A percentile compares a stretch with the other conserved stretches of the same genome.
Evolutionary conservation across 2,113 vertebrate genomes (phyloP).

Genomic region (Elephantulus edwardii): DNA sequence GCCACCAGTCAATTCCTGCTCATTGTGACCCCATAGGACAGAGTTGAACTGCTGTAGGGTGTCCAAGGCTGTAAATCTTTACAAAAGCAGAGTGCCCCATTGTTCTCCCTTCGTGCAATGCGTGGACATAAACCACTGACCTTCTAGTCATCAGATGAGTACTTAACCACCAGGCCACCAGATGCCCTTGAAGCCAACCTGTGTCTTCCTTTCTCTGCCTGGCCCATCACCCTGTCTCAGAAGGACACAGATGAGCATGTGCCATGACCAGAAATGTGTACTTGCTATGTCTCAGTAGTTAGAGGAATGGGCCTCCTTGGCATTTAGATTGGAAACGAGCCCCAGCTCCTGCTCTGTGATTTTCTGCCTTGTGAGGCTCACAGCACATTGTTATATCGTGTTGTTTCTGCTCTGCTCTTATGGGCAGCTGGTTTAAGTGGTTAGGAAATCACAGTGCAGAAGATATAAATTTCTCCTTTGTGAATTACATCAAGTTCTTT

Average conservation of each 20-base stretch:
- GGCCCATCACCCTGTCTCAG: conserved; percentile 1
- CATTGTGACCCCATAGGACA: too few relatives aligned
- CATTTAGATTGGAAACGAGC: conserved; percentile 7
- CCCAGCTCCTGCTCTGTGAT: conserved; percentile 23
- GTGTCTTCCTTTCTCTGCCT: neutral
- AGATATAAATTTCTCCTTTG: conserved; percentile 11
- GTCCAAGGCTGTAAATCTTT: too few relatives aligned
- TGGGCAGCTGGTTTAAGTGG: conserved; percentile 2
- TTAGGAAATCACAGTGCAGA: neutral
- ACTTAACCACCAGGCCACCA: too few relatives aligned
- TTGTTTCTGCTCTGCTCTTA: conserved; percentile 34
- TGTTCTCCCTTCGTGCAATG: too few relatives aligned
- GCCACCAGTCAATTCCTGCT: too few relatives aligned
- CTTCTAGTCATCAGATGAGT: too few relatives aligned
- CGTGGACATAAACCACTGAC: too few relatives aligned
- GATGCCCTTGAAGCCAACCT: too few relatives aligned
- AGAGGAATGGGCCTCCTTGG: neutral
- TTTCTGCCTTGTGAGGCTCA: neutral
- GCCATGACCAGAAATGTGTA: conserved; percentile 40
- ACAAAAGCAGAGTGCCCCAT: too few relatives aligned
- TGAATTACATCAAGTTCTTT: conserved; percentile 41
- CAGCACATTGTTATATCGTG: neutral
- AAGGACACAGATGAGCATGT: conserved; percentile 26
- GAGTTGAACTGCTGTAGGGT: too few relatives aligned
- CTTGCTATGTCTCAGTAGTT: neutral